Conservation (phyloP, 2,888 invertebrate species). For the Drosophila prolongata region DNA sequence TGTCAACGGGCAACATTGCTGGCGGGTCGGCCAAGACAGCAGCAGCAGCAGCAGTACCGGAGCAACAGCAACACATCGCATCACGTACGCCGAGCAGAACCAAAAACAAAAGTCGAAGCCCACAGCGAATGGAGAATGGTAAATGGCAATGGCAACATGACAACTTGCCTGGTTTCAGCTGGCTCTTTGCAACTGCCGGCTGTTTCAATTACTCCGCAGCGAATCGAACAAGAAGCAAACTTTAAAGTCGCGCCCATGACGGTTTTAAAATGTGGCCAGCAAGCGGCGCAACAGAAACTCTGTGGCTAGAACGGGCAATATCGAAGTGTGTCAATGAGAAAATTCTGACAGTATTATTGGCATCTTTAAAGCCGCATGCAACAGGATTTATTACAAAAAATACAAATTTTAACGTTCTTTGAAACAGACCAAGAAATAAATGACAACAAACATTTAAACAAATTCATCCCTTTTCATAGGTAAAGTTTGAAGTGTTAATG, state of each 20-base stretch:
- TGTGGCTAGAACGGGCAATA: constrained; percentile 1
- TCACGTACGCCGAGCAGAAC: constrained; percentile 18
- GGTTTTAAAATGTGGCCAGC: constrained; percentile 15
- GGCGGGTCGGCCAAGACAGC: constrained; percentile 18
- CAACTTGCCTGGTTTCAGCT: constrained; percentile 29
- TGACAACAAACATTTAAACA: too few relatives aligned
- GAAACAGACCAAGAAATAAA: too few relatives aligned
- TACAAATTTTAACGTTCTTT: too few relatives aligned
- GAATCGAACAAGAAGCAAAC: constrained; percentile 1
- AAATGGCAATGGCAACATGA: constrained; percentile 39
- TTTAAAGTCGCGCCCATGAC: constrained; percentile 19
- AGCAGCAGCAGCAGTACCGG: constrained; percentile 12
- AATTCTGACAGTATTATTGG: neutral
- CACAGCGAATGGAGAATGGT: constrained; percentile 7
- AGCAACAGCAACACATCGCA: constrained; percentile 18
- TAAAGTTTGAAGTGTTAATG: too few relatives aligned
- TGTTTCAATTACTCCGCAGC: constrained; percentile 6
- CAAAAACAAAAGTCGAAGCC: constrained; percentile 41
- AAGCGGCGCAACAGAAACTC: constrained; percentile 9
- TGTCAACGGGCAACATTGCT: constrained; percentile 64
- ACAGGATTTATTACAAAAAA: neutral
- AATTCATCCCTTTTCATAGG: too few relatives aligned
- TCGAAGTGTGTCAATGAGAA: constrained; percentile 1
- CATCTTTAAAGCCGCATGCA: too few relatives aligned
- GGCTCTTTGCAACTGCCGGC: constrained; percentile 6